Conservation (phyloP, 2,888 invertebrate species). For the Apamea monoglypha region DNA sequence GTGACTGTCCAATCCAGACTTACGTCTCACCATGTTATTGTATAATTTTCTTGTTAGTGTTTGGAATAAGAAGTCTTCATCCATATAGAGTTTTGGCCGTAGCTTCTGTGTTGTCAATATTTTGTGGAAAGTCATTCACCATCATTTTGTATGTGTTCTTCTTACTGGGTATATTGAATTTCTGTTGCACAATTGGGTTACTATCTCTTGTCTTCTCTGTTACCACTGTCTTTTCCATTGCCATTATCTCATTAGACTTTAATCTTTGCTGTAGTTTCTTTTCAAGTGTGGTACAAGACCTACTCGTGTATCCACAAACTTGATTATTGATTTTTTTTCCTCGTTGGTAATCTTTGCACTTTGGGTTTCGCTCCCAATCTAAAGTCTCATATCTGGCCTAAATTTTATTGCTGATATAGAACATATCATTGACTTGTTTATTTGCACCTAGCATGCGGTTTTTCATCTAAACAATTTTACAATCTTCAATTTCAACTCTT, state of each 20-base stretch:
- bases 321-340: not conserved
- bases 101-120: slow-evolving; percentile 77
- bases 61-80: slow-evolving; percentile 63
- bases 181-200: not conserved
- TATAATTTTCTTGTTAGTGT: slow-evolving; percentile 38
- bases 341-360: slow-evolving; percentile 15
- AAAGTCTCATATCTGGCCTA: not conserved
- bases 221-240: not conserved
- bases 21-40: slow-evolving; percentile 51
- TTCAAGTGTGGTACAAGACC: not conserved
- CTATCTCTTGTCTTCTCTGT: slow-evolving; percentile 9
- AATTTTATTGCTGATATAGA: not conserved
- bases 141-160: slow-evolving; percentile 38
- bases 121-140: slow-evolving; percentile 23
- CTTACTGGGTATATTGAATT: slow-evolving; percentile 17
- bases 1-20: slow-evolving; percentile 76
- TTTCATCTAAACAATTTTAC: not conserved
- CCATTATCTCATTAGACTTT: slow-evolving; percentile 6
- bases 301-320: not conserved
- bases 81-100: slow-evolving; percentile 89
- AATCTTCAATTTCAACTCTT: not conserved
- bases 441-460: not conserved
- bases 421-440: not conserved
- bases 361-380: slow-evolving; percentile 12
- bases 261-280: not conserved